Evolutionary conservation across 2,888 invertebrate genomes (phyloP), one percentile per base, ranked within the genome.

Genomic region (Cordilura impudica): DNA sequence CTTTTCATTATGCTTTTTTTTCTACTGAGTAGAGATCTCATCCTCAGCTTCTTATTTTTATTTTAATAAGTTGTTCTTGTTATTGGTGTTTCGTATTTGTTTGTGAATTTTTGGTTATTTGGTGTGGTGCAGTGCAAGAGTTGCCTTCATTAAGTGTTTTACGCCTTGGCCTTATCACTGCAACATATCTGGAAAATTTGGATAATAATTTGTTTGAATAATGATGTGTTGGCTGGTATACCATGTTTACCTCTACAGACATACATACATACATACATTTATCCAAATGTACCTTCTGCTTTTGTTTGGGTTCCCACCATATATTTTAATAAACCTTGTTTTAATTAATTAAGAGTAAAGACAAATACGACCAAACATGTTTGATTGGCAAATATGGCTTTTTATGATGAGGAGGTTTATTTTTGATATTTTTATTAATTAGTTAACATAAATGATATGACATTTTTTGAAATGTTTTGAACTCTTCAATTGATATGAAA

Each of bases 131-230:
- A 35, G 47, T 49, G 60, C 23, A 71, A 53, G 16, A 29, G 51
- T 69, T 60, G 19, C 51, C 71, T 73, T 76, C 76, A 76, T 79
- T 79, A 76, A 73, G 70, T 70, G 51, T 78, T 77, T 73, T 79
- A 79, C 79, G 75, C 79, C 79, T 58, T 75, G 8, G 31, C 21
- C 71, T 78, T 82, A 84, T 84, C 83, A 73, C 16, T 47, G 58
- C 53, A 66, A 80, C 65, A 75, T 73, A 84, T 84, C 83, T 78
- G 35, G 58, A 19, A 82, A 82, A 82, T 82, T 83, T 82, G 82
- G 81, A 81, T 83, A 82, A 83, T 83, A 84, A 84, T 84, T 84
- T 84, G 82, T 83, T 83, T 83, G 76, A 82, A 80, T 82, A 83
- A 82, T 80, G 81, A 81, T 82, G 83, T 78, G 82, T 79, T 54